phyloP scores from a whole-genome alignment of 2,888 invertebrate genomes.

The Hesperia comma region DNA sequence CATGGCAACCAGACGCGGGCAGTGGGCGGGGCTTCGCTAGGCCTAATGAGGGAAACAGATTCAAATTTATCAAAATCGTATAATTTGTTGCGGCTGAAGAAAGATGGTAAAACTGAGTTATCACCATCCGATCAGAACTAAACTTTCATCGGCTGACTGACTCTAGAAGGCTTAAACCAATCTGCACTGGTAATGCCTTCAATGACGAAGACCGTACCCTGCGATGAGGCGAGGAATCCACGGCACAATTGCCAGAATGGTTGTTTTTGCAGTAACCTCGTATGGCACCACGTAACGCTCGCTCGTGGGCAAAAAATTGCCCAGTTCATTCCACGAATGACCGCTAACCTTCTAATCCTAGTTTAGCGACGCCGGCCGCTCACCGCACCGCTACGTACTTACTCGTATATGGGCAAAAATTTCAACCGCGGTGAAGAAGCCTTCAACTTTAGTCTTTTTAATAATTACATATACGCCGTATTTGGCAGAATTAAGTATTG shows the following conservation, averaged over 20 bases:
- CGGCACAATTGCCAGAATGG: too few species aligned
- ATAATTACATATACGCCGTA: neutral
- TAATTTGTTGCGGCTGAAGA: too few species aligned
- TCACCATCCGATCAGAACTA: too few species aligned
- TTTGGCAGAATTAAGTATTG: neutral
- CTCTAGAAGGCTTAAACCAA: too few species aligned
- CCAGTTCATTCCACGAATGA: constrained; percentile 27
- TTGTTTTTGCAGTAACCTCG: neutral
- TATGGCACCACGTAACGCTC: constrained; percentile 10
- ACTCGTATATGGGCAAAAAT: constrained; percentile 37
- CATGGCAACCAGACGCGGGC: constrained; percentile 46
- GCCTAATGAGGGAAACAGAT: neutral
- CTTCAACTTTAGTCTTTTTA: constrained; percentile 30
- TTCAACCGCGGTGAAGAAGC: constrained; percentile 24
- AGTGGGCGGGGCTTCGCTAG: neutral
- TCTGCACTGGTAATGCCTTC: too few species aligned
- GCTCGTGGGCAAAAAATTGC: constrained; percentile 9
- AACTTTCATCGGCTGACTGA: too few species aligned
- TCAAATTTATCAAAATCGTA: neutral
- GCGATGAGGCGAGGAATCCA: too few species aligned
- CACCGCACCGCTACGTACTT: constrained; percentile 16
- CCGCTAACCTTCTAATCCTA: constrained; percentile 35
- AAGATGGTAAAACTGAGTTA: too few species aligned
- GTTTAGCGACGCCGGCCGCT: constrained; percentile 25
- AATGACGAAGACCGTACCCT: too few species aligned